A percentile compares a stretch with the other conserved stretches of the same genome.
Conservation (phyloP, 2,797 vertebrate genomes). For the Eptatretus atami region DNA sequence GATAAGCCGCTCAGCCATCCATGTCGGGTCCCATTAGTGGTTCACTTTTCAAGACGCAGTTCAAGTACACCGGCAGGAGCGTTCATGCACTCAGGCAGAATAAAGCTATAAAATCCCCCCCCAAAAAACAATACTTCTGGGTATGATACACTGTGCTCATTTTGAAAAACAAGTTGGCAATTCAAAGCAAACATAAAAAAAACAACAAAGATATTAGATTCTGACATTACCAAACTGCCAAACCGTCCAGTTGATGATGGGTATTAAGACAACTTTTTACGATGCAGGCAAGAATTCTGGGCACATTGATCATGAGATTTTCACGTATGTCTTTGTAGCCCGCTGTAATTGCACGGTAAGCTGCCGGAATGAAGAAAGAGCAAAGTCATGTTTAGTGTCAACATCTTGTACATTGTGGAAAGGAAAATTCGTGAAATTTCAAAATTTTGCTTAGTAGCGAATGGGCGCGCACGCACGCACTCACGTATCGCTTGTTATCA, state of each 20-base stretch:
- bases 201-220: too few relatives aligned
- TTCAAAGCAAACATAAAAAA: too few relatives aligned
- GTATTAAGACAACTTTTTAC: conserved; percentile 89
- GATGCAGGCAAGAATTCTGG: conserved; percentile 76
- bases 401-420: too few relatives aligned
- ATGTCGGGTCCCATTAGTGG: conserved; percentile 56
- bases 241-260: conserved; percentile 92
- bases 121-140: too few relatives aligned
- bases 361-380: conserved; percentile 15
- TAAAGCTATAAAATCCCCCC: conserved; percentile 25
- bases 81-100: conserved; percentile 98
- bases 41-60: conserved; percentile 86
- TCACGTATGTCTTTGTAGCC: conserved; percentile 68
- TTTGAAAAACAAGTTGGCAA: too few relatives aligned
- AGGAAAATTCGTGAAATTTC: neutral
- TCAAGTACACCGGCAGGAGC: conserved; percentile 85
- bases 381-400: too few relatives aligned
- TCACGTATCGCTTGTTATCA: too few relatives aligned
- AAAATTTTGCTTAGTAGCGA: too few relatives aligned
- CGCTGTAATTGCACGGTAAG: conserved; percentile 46
- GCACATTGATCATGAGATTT: conserved; percentile 59
- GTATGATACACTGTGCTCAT: too few relatives aligned
- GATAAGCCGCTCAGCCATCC: conserved; percentile 66
- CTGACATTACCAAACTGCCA: neutral
- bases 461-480: too few relatives aligned